Base-by-base conservation (phyloP, 2,113 vertebrate genomes). In the Hippocampus guttulatus region DNA sequence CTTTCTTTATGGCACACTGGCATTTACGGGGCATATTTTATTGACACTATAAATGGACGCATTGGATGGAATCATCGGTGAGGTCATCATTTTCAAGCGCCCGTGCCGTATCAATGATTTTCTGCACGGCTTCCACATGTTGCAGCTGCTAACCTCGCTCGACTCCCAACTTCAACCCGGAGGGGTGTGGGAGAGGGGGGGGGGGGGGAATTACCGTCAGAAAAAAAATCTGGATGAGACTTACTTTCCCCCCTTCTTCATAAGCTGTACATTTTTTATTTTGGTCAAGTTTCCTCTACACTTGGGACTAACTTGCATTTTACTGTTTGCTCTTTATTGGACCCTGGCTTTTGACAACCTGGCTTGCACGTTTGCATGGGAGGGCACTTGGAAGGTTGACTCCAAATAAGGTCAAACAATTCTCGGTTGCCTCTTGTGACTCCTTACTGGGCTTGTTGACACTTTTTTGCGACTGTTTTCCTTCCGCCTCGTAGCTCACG, bases 321-420 rank as follows among this genome's bases (percentile, higher is more conserved):
- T 38, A 38, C 33, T 6, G 33, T 38, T 38, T 38, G 49, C 18
- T 51, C 8, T 51, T 51, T 51, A 51, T 51, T n/a, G 21, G 21
- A 23, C 9, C 7, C 8, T 2, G 16, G 33, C 33, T 74, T 69
- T 52, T 82, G 77, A 81, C 79, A 45, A 27, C 15, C n/a, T 38
- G 27, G 73, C 30, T 54, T 11, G 3, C 33, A 1, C 68, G 62
- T 75, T 54, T 71, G 65, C 60, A 57, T 68, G 68, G 55, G 41
- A 45, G 64, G 51, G 63, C 41, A 73, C 8, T 5, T 21, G 67
- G 43, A 69, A 45, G 64, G 52, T 38, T 61, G 64, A 5, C 64
- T 90, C 90, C 91, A 91, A 91, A 92, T 91, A 91, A 86, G 91
- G 91, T 89, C 85, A 92, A 91, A 90, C 75, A 90, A 89, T 92